Conservation (phyloP, 2,888 invertebrate species). For the Dasypogon diadema region DNA sequence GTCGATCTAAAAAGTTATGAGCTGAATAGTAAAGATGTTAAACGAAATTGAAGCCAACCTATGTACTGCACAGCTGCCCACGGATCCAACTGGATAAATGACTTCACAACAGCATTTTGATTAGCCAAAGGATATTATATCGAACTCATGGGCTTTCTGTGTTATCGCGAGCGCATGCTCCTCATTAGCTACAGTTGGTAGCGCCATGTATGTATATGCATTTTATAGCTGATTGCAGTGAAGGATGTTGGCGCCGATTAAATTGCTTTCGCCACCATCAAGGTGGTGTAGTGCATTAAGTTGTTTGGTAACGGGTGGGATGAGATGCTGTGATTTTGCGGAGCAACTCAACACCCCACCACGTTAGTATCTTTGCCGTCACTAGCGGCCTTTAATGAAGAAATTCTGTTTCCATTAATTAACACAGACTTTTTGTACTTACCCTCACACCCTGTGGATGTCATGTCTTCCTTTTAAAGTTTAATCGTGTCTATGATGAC, state of each 20-base stretch:
- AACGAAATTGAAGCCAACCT: not conserved
- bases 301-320: conserved; percentile 22
- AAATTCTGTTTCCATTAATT: conserved; percentile 45
- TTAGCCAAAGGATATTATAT: conserved; percentile 28
- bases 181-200: conserved; percentile 44
- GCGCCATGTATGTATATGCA: conserved; percentile 11
- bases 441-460: conserved; percentile 15
- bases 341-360: conserved; percentile 32
- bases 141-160: conserved; percentile 16
- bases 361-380: not conserved
- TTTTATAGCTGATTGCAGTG: conserved; percentile 15
- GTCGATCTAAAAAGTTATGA: conserved; percentile 10
- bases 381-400: conserved; percentile 28
- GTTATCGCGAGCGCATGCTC: conserved; percentile 35
- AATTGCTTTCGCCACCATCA: conserved; percentile 48
- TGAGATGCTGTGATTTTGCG: conserved; percentile 20
- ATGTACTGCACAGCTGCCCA: not conserved
- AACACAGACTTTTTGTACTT: conserved; percentile 27
- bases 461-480: not conserved
- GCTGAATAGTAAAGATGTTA: not conserved
- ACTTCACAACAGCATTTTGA: conserved; percentile 19
- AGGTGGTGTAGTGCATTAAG: conserved; percentile 32
- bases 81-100: conserved; percentile 15
- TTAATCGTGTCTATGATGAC: not conserved
- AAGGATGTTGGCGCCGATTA: conserved; percentile 46